Percentiles rank a stretch among this genome's conserved stretches.
Evolutionary conservation across 2,113 vertebrate genomes (phyloP).

Genomic region (Cnemophilus loriae): DNA sequence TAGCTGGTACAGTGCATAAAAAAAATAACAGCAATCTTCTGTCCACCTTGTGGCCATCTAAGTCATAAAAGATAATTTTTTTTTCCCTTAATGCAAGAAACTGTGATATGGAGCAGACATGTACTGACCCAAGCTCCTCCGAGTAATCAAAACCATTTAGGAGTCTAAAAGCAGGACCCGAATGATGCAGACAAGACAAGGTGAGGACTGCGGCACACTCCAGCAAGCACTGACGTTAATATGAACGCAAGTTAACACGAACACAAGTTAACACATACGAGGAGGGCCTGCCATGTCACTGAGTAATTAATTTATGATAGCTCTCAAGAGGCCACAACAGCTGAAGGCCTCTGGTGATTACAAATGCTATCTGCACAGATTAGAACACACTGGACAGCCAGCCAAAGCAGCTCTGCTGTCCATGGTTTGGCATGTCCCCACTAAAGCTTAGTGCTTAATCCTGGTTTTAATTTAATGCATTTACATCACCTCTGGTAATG

Average conservation of each 20-base stretch:
- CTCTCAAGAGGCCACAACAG: background rate
- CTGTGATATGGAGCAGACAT: background rate
- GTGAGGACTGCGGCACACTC: background rate
- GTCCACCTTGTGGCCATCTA: background rate
- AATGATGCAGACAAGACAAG: background rate
- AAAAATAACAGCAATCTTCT: background rate
- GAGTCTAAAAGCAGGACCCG: background rate
- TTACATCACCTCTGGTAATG: slow-evolving; percentile 35
- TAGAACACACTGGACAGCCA: background rate
- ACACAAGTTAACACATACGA: background rate
- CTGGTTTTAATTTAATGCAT: slow-evolving; percentile 55
- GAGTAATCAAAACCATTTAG: background rate
- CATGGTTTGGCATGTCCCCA: slow-evolving; percentile 17
- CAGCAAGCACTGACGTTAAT: background rate
- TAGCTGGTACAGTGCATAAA: background rate
- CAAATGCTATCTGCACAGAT: slow-evolving; percentile 7
- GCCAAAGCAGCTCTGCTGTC: slow-evolving; percentile 31
- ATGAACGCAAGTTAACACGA: background rate
- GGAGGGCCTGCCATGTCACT: background rate
- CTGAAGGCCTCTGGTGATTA: background rate
- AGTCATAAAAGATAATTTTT: background rate
- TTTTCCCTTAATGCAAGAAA: background rate
- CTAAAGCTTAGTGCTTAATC: slow-evolving; percentile 39
- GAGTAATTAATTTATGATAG: background rate
- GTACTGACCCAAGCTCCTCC: background rate